phyloP scores from a whole-genome alignment of 2,113 vertebrate species.

The Rafetus swinhoei region DNA sequence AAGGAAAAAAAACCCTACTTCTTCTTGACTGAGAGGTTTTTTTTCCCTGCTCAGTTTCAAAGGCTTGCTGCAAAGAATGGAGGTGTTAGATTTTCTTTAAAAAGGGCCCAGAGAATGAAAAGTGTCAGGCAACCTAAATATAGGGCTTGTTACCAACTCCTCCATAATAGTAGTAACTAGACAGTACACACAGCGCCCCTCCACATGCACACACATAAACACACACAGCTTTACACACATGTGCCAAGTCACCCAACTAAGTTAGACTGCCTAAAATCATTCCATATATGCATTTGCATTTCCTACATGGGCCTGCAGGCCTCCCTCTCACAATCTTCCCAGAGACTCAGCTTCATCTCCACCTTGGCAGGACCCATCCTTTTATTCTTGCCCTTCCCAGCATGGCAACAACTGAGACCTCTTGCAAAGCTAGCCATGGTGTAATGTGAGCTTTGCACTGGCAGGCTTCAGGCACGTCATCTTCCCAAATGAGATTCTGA shows the following conservation, averaged over 20 bases:
- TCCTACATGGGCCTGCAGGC: not conserved
- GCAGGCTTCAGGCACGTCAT: not conserved
- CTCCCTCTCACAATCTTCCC: not conserved
- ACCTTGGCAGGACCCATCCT: not conserved
- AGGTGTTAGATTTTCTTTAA: slow-evolving; percentile 18
- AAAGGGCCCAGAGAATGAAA: not conserved
- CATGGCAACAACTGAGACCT: not conserved
- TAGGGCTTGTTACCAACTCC: not conserved
- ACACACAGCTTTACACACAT: not conserved
- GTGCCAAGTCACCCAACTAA: not conserved
- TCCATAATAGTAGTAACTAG: not conserved
- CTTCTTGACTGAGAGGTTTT: not conserved
- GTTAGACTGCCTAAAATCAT: not conserved
- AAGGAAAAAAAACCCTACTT: not conserved
- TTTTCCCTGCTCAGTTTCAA: slow-evolving; percentile 29
- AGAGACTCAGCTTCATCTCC: not conserved
- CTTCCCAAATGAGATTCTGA: not conserved
- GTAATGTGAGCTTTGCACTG: not conserved
- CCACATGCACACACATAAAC: not conserved
- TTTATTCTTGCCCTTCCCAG: not conserved
- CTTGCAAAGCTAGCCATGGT: not conserved
- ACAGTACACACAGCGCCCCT: not conserved
- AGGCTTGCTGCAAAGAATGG: slow-evolving; percentile 41
- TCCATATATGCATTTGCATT: not conserved
- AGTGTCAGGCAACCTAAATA: slow-evolving; percentile 17